These are phyloP conservation scores for Tenebrio molitor DNA, from an alignment of 1,140 invertebrate species.

Conservation along the genomic window DNA sequence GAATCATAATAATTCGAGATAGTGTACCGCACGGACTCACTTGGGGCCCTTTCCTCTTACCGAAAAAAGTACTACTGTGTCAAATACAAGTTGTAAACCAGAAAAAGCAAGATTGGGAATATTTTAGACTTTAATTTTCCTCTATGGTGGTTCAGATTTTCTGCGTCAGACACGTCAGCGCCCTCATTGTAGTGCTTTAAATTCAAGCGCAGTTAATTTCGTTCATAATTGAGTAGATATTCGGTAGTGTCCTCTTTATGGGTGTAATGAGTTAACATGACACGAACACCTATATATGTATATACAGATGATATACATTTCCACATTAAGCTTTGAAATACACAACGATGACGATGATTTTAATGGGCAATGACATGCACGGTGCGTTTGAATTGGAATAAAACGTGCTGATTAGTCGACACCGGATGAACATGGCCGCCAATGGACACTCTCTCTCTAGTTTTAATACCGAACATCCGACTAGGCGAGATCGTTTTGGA, in stretches of 20 bases:
- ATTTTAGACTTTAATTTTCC: no score
- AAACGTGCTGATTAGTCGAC: conserved; percentile 66
- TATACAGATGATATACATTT: conserved; percentile 61
- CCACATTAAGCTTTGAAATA: conserved; percentile 59
- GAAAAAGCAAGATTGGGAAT: no score
- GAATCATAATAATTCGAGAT: no score
- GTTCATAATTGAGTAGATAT: conserved; percentile 27
- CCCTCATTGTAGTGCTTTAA: no score
- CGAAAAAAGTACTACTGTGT: no score
- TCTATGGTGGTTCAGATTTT: no score
- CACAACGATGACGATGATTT: conserved; percentile 62
- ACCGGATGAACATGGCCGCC: conserved; percentile 51
- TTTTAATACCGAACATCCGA: conserved; percentile 63
- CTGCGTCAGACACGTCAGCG: no score
- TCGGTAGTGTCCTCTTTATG: conserved; percentile 20
- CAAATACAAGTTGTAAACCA: no score
- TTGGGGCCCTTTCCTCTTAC: no score
- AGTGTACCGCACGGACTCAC: no score
- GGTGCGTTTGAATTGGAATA: conserved; percentile 64
- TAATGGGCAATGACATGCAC: conserved; percentile 66
- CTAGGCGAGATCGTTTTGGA: conserved; percentile 56
- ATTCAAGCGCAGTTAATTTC: not conserved
- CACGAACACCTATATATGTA: conserved; percentile 61
- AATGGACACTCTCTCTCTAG: conserved; percentile 31
- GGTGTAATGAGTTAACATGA: conserved; percentile 58